These are phyloP conservation scores for Passer montanus DNA, from an alignment of 2,113 vertebrate genomes.

Conservation along the genomic window DNA sequence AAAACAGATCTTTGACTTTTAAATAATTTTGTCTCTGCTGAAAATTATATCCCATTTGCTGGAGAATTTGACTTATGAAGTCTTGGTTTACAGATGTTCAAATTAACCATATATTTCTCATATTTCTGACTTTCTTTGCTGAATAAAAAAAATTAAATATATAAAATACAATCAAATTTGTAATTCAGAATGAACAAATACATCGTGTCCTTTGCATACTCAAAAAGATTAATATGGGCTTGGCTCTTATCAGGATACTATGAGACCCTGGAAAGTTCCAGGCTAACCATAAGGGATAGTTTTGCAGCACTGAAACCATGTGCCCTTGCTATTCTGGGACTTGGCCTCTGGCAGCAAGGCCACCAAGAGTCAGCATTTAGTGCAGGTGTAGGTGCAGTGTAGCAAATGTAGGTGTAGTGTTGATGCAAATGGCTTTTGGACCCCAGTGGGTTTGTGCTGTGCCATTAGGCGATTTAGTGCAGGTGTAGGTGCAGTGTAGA, in stretches of 20 bases:
- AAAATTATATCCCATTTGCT: background rate
- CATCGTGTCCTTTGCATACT: background rate
- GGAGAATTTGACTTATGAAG: background rate
- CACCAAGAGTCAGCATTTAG: background rate
- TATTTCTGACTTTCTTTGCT: background rate
- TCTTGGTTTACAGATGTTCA: background rate
- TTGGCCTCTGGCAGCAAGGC: background rate
- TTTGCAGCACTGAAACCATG: background rate
- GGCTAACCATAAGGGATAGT: background rate
- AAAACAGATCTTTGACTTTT: background rate
- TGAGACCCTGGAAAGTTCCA: background rate
- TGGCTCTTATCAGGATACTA: background rate
- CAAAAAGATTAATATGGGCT: background rate
- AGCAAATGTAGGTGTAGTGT: too few relatives aligned
- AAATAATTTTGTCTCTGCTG: background rate
- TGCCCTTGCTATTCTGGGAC: background rate
- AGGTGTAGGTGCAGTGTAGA: background rate
- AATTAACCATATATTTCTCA: background rate
- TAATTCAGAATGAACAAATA: background rate
- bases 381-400: background rate
- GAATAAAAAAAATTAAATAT: background rate
- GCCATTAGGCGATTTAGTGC: background rate
- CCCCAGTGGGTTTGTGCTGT: background rate
- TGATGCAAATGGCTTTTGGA: background rate
- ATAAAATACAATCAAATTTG: background rate